Evolutionary conservation across 2,797 vertebrate species (phyloP).

Genomic region (Falco cherrug): DNA sequence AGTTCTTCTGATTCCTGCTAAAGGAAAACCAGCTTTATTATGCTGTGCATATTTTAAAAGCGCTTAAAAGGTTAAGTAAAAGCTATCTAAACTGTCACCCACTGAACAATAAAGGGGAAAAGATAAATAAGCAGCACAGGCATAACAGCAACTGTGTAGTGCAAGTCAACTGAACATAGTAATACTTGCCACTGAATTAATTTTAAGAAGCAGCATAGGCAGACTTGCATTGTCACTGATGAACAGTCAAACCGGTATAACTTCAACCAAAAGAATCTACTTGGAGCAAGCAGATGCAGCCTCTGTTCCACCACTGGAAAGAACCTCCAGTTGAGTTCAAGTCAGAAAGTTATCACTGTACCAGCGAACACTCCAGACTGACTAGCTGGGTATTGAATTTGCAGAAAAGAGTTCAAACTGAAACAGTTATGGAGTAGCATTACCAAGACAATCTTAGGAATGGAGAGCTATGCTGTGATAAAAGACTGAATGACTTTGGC

Average conservation of each 20-base stretch:
- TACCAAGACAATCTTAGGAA: background rate
- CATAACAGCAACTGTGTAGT: background rate
- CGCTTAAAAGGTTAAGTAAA: background rate
- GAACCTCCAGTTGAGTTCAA: background rate
- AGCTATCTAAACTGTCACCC: background rate
- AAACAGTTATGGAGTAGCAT: background rate
- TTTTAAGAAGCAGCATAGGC: background rate
- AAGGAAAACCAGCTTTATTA: slow-evolving; percentile 15
- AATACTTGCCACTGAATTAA: background rate
- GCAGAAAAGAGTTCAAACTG: background rate
- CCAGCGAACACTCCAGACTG: background rate
- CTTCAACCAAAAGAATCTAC: background rate
- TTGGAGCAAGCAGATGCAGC: background rate
- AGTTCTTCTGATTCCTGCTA: slow-evolving; percentile 94
- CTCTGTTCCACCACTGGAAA: background rate
- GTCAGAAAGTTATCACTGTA: background rate
- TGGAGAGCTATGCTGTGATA: background rate
- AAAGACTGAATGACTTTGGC: background rate
- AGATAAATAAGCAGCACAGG: background rate
- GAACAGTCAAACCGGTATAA: background rate
- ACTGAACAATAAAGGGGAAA: background rate
- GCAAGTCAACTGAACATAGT: background rate
- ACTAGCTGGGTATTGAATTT: background rate
- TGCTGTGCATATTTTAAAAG: background rate
- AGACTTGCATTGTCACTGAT: background rate